Conservation (phyloP, 2,888 invertebrate genomes). For the Palloptera scutellata region DNA sequence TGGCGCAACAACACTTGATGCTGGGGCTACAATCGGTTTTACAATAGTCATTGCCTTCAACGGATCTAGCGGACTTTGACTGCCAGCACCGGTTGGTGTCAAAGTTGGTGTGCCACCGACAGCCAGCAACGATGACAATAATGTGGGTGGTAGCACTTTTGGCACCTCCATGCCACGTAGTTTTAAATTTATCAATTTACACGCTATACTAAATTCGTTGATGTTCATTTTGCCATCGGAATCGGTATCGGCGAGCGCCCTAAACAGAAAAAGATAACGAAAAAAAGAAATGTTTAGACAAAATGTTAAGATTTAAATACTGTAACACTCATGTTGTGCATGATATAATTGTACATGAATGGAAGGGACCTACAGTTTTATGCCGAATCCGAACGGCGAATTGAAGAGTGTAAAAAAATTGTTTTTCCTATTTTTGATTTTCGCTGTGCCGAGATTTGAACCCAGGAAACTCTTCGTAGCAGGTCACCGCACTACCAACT, state of each 20-base stretch:
- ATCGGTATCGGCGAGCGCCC: slow-evolving; percentile 93
- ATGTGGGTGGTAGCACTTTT: slow-evolving; percentile 79
- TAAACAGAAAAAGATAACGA: slow-evolving; percentile 47
- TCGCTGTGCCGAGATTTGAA: too few species aligned
- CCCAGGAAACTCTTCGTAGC: too few species aligned
- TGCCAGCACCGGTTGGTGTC: slow-evolving; percentile 59
- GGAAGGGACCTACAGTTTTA: too few species aligned
- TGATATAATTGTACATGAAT: too few species aligned
- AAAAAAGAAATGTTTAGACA: background rate
- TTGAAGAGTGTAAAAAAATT: too few species aligned
- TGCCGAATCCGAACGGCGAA: too few species aligned
- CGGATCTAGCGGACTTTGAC: slow-evolving; percentile 59
- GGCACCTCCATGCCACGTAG: slow-evolving; percentile 92
- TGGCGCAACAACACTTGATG: slow-evolving; percentile 29
- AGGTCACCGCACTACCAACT: too few species aligned
- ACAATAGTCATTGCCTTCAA: slow-evolving; percentile 50
- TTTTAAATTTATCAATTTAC: slow-evolving; percentile 94
- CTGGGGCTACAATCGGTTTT: slow-evolving; percentile 35
- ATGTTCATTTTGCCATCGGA: slow-evolving; percentile 96
- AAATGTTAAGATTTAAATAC: background rate
- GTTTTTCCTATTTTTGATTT: too few species aligned
- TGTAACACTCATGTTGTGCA: too few species aligned
- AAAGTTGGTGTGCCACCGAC: slow-evolving; percentile 64
- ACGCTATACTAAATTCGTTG: slow-evolving; percentile 97
- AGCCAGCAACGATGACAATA: slow-evolving; percentile 74